Evolutionary conservation across 37 sponge, comb jelly and placozoan species (phyloP), one percentile per base, ranked within the genome.

Genomic region (Ianthella basta): DNA sequence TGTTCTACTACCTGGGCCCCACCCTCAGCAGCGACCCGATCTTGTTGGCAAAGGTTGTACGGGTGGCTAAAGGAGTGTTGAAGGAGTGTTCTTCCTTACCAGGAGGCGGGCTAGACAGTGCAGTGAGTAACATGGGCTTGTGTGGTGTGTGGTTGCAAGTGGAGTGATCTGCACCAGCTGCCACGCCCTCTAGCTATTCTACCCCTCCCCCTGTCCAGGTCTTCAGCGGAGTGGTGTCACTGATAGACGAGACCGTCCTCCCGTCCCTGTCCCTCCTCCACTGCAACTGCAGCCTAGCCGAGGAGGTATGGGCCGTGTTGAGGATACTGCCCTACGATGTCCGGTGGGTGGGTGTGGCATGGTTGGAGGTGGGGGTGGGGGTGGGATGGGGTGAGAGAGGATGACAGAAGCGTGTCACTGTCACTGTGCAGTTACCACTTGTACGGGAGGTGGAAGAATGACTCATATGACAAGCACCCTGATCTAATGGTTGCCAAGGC

Each of bases 361-460:
- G n/a, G n/a, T n/a, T n/a, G 24, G 65, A 10, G 24, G 27, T 10
- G 65, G 3, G 29, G 8, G 6, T 30, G 29, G 8, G 29, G 3
- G 29, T 63, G 12, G 65, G 5, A 10, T 63, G 29, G 2, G 65
- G 27, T 13, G 4, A 29, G 65, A 6, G 65, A 63, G 24, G 27
- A 63, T 3, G 2, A 24, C 29, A 63, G 29, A 30, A 63, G 65
- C 8, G 29, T 63, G 24, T 63, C 29, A 10, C 29, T 24, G 29
- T 24, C 65, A 30, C 65, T 30, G 65, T 63, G 29, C 25, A 94
- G 99, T 75, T 98, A 95, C 73, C 82, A 86, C 59, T 81, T 98
- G 79, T 98, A 98, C 83, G 95, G 95, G 16, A 84, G 86, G 59
- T 98, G 99, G 99, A 98, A 98, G 94, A 96, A 94, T 70, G 65